Evolutionary conservation across 2,797 vertebrate species (phyloP), one percentile per base, ranked within the genome.

Genomic region (Serranus cabrilla): DNA sequence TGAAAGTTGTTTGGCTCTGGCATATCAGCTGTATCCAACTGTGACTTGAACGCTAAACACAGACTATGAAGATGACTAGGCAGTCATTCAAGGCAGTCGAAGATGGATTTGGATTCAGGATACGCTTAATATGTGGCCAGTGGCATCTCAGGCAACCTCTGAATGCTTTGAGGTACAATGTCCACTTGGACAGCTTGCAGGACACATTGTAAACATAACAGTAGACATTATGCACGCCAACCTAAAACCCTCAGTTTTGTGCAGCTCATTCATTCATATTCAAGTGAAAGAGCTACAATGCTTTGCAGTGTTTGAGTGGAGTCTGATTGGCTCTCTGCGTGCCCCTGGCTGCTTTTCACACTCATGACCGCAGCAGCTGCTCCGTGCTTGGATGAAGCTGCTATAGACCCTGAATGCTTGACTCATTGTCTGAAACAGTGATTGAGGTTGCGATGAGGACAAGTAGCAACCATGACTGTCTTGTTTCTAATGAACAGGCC

Each of bases 351-450:
- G 62, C 71, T 81, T 86, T 66, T 73, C 77, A 68, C 54, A 73
- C 70, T 82, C 69, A 52, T 51, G 70, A 34, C 73, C 39, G 54
- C 80, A 70, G 78, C 84, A 88, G 76, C 81, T 84, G 78, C 71
- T 76, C 60, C 18, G 14, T 20, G 66, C 68, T 62, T 51, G 11
- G 76, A 57, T 72, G 58, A 73, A 76, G 66, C 67, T 59, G 43
- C 43, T 49, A 34, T 21, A 9, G 43, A 18, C 64, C 18, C 52
- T 18, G 39, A 86, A 66, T 45, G 69, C 66, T 60, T 80, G 52
- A 66, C 61, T 78, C 72, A 81, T 66, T 68, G 74, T 87, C 73
- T 83, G 67, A 74, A 78, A 67, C 23, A 45, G 46, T 16, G 42
- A 72, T 16, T 45, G 67, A 60, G 27, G 42, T 34, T 67, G 55